Evolutionary conservation across 2,888 invertebrate species (phyloP).

Genomic region (Platycheirus albimanus): DNA sequence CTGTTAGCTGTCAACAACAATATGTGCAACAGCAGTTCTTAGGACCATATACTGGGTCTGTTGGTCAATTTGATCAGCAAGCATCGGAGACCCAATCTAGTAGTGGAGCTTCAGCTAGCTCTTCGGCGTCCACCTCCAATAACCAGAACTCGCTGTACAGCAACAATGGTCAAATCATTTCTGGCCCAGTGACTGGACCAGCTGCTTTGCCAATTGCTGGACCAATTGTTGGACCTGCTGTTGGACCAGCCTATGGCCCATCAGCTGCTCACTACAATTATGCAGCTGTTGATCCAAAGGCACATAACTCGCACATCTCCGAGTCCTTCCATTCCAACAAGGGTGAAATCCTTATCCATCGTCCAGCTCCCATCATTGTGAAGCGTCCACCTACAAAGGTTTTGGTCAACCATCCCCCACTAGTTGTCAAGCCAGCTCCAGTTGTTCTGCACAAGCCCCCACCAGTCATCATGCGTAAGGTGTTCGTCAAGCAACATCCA

Average conservation of each 20-base stretch:
- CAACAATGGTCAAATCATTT: slow-evolving; percentile 31
- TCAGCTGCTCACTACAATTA: background rate
- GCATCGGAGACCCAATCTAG: slow-evolving; percentile 42
- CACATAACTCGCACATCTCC: slow-evolving; percentile 37
- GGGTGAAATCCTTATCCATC: slow-evolving; percentile 82
- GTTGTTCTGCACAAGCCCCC: slow-evolving; percentile 82
- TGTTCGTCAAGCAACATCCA: slow-evolving; percentile 80
- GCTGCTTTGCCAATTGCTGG: background rate
- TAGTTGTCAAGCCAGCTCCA: slow-evolving; percentile 82
- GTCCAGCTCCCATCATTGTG: slow-evolving; percentile 81
- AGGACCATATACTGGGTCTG: slow-evolving; percentile 26
- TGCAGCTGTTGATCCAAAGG: slow-evolving; percentile 29
- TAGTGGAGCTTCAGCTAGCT: slow-evolving; percentile 38
- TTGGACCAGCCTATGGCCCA: slow-evolving; percentile 1
- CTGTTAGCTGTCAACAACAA: slow-evolving; percentile 48
- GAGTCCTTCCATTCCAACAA: slow-evolving; percentile 76
- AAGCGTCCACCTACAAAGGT: slow-evolving; percentile 82
- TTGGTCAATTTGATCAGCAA: slow-evolving; percentile 27
- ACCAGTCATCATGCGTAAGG: slow-evolving; percentile 81
- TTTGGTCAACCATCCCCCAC: slow-evolving; percentile 81
- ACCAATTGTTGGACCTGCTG: slow-evolving; percentile 4
- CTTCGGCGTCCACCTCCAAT: slow-evolving; percentile 11
- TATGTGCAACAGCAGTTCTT: slow-evolving; percentile 37
- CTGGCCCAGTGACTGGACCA: slow-evolving; percentile 23
- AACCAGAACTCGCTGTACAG: slow-evolving; percentile 32